Evolutionary conservation across 2,797 vertebrate species (phyloP), one percentile per base, ranked within the genome.

Genomic region (Enteromius thamalakanensis): DNA sequence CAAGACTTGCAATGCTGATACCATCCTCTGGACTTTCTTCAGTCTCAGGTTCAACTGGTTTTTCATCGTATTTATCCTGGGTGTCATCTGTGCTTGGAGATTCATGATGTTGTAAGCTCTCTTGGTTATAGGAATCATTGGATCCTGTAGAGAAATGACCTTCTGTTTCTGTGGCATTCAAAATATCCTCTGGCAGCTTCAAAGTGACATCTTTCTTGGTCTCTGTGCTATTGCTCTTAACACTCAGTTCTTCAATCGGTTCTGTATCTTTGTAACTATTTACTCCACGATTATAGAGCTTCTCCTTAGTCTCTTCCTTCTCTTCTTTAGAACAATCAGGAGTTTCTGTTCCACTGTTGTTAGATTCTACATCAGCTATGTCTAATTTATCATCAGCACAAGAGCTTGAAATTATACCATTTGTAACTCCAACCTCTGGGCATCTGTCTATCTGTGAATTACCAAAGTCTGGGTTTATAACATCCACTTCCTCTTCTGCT

Each of bases 41-140:
- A 21, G n/a, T 4, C 88, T 65, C 0, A 4, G 60, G 26, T 89
- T 80, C 32, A 34, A 78, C 1, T 68, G 17, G n/a, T 17, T 71
- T 60, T 6, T 23, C 37, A n/a, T 2, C 47, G 55, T 62, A 32
- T 71, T 71, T 14, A n/a, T 10, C 17, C 23, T 64, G 76, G 19
- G n/a, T 72, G 40, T 49, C 49, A 75, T 80, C 45, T 58, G n/a
- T 75, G 71, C 69, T 3, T 14, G 80, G 51, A 65, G 80, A 0
- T 0, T 58, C 17, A 53, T 15, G 11, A 5, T 74, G 55, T 65
- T 37, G 64, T 21, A 49, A 23, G 15, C 40, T 60, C 8, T 82
- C 23, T 3, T 77, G 32, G 51, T 53, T 12, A 53, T 29, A 51
- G 6, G 17, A 23, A 45, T 68, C 51, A 79, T 89, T 77, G 8